These are phyloP conservation scores for Egretta garzetta DNA, from an alignment of 2,113 vertebrate genomes.

Conservation along the genomic window DNA sequence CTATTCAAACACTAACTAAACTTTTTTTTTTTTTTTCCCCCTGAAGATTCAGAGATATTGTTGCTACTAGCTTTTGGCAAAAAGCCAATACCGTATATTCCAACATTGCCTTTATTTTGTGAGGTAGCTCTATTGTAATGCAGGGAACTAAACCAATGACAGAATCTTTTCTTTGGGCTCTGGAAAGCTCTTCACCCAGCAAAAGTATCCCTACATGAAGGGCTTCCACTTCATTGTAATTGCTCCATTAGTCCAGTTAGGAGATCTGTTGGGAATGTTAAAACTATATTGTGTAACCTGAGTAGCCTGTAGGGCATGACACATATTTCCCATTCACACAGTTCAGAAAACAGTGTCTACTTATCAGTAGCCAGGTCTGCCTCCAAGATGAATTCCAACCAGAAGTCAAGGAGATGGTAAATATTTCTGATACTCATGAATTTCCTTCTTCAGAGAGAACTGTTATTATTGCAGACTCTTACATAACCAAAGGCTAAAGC, in stretches of 20 bases:
- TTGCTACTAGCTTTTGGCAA: neutral
- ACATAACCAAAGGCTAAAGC: neutral
- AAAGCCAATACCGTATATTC: neutral
- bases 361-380: neutral
- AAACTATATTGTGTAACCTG: neutral
- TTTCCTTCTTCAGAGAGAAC: neutral
- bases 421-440: neutral
- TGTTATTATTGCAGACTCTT: neutral
- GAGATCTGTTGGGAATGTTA: neutral
- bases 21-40: neutral
- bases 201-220: neutral
- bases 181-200: neutral
- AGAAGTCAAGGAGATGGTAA: neutral
- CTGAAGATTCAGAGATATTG: neutral
- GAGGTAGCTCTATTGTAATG: neutral
- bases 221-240: neutral
- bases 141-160: accelerated
- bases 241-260: neutral
- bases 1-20: neutral
- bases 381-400: neutral
- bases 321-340: neutral
- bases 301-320: neutral
- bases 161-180: neutral
- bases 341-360: neutral
- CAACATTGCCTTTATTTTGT: neutral